Base-by-base conservation (phyloP, 2,113 vertebrate genomes). In the Lichenostomus cassidix region DNA sequence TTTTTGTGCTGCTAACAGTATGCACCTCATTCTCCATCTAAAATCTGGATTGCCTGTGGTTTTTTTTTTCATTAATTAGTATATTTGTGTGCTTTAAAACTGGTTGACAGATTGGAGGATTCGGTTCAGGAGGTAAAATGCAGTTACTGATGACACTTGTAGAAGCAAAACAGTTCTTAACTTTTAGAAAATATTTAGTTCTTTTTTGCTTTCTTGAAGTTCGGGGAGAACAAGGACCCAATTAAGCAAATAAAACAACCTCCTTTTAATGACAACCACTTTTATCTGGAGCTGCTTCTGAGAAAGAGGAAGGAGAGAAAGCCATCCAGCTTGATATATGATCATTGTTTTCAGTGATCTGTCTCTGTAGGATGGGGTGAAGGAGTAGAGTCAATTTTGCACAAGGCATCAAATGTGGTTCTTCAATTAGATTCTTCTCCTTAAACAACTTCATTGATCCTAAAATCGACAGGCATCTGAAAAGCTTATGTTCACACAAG, bases 91-190 rank as follows among this genome's bases (percentile, higher is more conserved):
- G 42, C 31, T 88, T 71, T 50, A 65, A 69, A 69, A 63, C 13
- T 47, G 25, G 5, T 37, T 58, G 46, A 64, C 11, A 56, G 41
- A 21, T 41, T 76, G 15, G 21, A 73, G 7, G 50, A 47, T 50
- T 62, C 5, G 4, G 11, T 58, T 76, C 37, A 82, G 41, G 22
- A 78, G 11, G 14, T 4, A 5, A 69, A 20, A 53, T 86, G 29
- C 1, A 3, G 24, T 59, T 89, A 74, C 8, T 65, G 59, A 27
- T 50, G 44, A 50, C 0, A 0, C 5, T 67, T 0, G 0, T 59
- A 49, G 52, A 86, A 88, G 5, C 25, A 69, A 64, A 89, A 67
- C 2, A 21, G 12, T 58, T 78, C n/a, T 65, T n/a, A 62, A 27
- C 44, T 85, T 85, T 59, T 35, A 78, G 21, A 71, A 88, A 85